Percentiles rank a stretch among this genome's conserved stretches.
Conservation (phyloP, 2,113 vertebrate species). For the Paradoxurus hermaphroditus region DNA sequence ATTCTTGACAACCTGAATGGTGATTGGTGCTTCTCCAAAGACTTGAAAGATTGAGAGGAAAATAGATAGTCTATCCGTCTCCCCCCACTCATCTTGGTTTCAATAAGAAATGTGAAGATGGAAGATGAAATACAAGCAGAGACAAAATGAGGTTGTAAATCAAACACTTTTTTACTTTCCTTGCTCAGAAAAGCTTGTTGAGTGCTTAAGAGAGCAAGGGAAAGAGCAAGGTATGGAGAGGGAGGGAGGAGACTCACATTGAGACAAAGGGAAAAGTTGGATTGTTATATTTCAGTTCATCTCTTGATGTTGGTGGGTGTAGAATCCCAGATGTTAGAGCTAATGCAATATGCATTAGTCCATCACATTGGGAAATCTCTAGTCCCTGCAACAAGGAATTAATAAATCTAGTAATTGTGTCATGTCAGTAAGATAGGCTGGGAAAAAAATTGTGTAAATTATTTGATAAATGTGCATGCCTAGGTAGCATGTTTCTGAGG, state of each 20-base stretch:
- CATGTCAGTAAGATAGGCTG: constrained; percentile 79
- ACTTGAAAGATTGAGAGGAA: constrained; percentile 71
- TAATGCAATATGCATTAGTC: constrained; percentile 72
- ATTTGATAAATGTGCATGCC: constrained; percentile 81
- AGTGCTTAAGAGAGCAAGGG: constrained; percentile 27
- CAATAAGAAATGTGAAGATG: constrained; percentile 61
- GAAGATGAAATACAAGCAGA: constrained; percentile 78
- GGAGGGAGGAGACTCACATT: not conserved
- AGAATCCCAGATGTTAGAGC: constrained; percentile 76
- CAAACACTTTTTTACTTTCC: constrained; percentile 61
- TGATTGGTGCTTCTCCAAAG: constrained; percentile 76
- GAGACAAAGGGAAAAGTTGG: constrained; percentile 62
- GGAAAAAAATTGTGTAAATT: constrained; percentile 75
- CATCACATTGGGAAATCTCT: constrained; percentile 81
- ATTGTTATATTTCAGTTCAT: constrained; percentile 76
- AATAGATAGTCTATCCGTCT: constrained; percentile 55
- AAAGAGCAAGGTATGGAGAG: not conserved
- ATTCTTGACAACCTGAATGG: constrained; percentile 76
- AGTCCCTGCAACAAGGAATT: constrained; percentile 79
- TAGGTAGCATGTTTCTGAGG: constrained; percentile 80
- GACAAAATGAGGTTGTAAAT: constrained; percentile 78
- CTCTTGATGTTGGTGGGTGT: constrained; percentile 78
- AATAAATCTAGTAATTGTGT: constrained; percentile 86
- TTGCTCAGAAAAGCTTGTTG: constrained; percentile 58
- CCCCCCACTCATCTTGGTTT: constrained; percentile 53